Percentiles rank a stretch among this genome's conserved stretches.
These are phyloP conservation scores for Myopa testacea DNA, from an alignment of 2,888 invertebrate genomes.

Conservation along the genomic window DNA sequence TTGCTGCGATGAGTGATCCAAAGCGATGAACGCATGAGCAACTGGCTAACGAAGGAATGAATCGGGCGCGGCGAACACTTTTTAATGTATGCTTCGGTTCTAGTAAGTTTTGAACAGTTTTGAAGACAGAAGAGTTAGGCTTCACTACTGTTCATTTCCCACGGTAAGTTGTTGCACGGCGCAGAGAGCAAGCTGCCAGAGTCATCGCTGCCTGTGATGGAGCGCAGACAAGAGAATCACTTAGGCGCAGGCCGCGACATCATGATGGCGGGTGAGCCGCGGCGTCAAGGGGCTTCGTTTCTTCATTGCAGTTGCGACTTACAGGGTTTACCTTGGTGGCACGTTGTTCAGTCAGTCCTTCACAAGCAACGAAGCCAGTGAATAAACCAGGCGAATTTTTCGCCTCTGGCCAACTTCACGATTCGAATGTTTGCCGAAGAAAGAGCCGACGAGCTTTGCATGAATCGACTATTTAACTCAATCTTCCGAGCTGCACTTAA, in stretches of 20 bases:
- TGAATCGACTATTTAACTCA: neutral
- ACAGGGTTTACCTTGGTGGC: constrained; percentile 18
- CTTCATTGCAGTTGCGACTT: constrained; percentile 52
- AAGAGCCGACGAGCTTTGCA: constrained; percentile 16
- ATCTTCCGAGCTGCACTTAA: too few species aligned
- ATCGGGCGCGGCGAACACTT: constrained; percentile 44
- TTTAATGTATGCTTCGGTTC: constrained; percentile 39
- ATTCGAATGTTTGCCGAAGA: constrained; percentile 31
- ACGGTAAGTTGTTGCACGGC: constrained; percentile 59
- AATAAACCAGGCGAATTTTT: constrained; percentile 54
- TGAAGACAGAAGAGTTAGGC: constrained; percentile 15
- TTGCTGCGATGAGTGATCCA: constrained; percentile 9
- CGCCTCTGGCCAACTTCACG: constrained; percentile 32
- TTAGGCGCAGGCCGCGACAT: constrained; percentile 28
- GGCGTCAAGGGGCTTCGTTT: constrained; percentile 54
- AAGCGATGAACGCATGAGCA: constrained; percentile 7
- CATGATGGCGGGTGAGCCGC: constrained; percentile 26
- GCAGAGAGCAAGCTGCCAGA: constrained; percentile 33
- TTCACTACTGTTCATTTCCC: constrained; percentile 68
- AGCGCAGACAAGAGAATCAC: constrained; percentile 47
- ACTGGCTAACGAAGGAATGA: constrained; percentile 25
- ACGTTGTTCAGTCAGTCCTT: constrained; percentile 1
- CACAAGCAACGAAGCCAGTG: constrained; percentile 46
- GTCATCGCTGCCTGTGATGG: constrained; percentile 31
- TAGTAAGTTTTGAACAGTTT: constrained; percentile 41